These are phyloP conservation scores for Epizoanthus rinbou DNA, from an alignment of 92 coral and sea anemone genomes.

Conservation along the genomic window DNA sequence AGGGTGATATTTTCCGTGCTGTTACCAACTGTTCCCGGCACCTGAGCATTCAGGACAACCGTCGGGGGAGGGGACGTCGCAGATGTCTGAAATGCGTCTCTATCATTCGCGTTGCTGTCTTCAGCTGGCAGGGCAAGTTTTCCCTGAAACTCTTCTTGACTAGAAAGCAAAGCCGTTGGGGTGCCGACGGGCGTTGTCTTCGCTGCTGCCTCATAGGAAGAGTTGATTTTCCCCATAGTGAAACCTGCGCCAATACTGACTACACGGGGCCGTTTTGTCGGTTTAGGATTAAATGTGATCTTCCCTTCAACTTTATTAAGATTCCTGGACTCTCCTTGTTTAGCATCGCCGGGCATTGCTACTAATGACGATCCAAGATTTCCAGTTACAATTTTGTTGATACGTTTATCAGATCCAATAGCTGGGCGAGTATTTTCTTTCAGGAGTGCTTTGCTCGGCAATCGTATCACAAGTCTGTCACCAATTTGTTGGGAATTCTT, in stretches of 20 bases:
- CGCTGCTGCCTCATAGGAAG: slow-evolving; percentile 21
- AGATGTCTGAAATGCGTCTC: background rate
- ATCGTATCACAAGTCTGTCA: background rate
- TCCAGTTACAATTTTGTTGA: background rate
- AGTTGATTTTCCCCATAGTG: slow-evolving; percentile 36
- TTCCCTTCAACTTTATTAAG: background rate
- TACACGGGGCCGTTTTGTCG: background rate
- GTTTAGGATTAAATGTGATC: background rate
- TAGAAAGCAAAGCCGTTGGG: background rate
- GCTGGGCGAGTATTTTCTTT: slow-evolving; percentile 4
- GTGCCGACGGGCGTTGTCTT: background rate
- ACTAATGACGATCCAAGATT: background rate
- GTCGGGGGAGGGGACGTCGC: background rate
- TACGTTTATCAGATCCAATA: background rate
- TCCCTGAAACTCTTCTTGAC: slow-evolving; percentile 21
- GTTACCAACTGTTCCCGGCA: slow-evolving; percentile 8
- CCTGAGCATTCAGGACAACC: background rate
- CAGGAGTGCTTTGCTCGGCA: background rate
- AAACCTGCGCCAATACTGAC: background rate
- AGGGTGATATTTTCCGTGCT: slow-evolving; percentile 5
- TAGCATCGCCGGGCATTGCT: background rate
- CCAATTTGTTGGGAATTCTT: background rate
- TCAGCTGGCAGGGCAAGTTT: background rate
- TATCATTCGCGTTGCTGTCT: background rate
- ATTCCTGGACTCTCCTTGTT: slow-evolving; percentile 22